Conservation (phyloP, 2,888 invertebrate genomes). For the Gryllus longicercus region DNA sequence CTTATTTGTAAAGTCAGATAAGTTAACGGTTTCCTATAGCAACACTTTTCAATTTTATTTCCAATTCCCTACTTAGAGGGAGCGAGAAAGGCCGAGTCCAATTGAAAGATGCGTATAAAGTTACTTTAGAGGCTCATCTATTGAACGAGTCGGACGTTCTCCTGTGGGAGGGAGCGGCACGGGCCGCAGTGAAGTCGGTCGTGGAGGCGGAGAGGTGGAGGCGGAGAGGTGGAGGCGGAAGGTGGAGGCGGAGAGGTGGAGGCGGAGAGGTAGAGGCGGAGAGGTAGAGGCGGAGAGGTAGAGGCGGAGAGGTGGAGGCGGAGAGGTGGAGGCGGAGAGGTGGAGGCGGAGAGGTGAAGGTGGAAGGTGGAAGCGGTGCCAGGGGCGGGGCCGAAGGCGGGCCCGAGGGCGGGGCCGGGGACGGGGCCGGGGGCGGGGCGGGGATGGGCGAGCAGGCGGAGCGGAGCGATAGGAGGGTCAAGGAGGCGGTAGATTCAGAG, state of each 20-base stretch:
- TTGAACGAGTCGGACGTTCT: background rate
- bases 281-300: no score
- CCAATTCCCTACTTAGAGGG: slow-evolving; percentile 1
- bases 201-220: background rate
- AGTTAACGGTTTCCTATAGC: slow-evolving; percentile 17
- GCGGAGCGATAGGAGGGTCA: background rate
- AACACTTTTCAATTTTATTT: slow-evolving; percentile 17
- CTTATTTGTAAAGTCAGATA: slow-evolving; percentile 17
- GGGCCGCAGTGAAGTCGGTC: background rate
- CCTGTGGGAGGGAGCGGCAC: background rate
- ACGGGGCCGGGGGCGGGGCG: no score
- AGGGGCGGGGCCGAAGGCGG: no score
- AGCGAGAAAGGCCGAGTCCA: slow-evolving; percentile 10
- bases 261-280: no score
- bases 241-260: background rate
- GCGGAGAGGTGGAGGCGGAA: background rate
- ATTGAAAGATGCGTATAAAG: slow-evolving; percentile 17
- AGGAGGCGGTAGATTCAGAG: no score
- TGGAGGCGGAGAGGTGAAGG: no score
- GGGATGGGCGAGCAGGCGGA: background rate
- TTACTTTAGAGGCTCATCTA: slow-evolving; percentile 8
- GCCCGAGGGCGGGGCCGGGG: no score
- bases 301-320: no score
- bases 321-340: no score
- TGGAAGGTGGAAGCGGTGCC: no score